A percentile compares a stretch with the other conserved stretches of the same genome.
Conservation (phyloP, 2,113 vertebrate species). For the Zosterops pallidus region DNA sequence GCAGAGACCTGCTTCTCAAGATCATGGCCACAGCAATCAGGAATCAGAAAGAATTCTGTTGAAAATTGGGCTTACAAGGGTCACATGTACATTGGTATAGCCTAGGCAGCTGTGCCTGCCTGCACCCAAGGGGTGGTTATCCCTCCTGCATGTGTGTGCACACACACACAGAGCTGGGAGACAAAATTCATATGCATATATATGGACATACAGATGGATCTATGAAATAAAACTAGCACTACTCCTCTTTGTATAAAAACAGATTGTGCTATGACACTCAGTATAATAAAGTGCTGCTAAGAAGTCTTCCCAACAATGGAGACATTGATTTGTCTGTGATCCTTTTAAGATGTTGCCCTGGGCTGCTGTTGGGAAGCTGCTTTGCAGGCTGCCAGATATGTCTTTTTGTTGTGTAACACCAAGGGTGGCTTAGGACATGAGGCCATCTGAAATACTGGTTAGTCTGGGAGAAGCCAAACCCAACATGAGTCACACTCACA, state of each 20-base stretch:
- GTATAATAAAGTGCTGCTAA: background rate
- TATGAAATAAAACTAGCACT: background rate
- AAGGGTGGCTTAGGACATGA: constrained; percentile 12
- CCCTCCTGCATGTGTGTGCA: background rate
- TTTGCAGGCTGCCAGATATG: background rate
- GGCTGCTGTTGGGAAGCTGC: constrained; percentile 39
- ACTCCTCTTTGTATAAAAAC: background rate
- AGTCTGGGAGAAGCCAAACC: constrained; percentile 35
- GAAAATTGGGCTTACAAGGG: background rate
- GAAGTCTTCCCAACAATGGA: constrained; percentile 4
- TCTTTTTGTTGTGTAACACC: constrained; percentile 29
- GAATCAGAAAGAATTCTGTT: background rate
- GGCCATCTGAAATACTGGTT: constrained; percentile 44
- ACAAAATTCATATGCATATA: background rate
- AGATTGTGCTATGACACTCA: background rate
- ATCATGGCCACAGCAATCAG: background rate
- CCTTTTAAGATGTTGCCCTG: constrained; percentile 22
- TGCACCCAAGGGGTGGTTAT: background rate
- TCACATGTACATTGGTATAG: background rate
- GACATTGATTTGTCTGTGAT: background rate
- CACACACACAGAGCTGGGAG: background rate
- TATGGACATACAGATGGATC: background rate
- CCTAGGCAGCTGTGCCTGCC: background rate
- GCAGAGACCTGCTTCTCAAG: background rate
- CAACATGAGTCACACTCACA: background rate